Conservation (phyloP, 2,113 vertebrate species). For the Crotalus tigris region DNA sequence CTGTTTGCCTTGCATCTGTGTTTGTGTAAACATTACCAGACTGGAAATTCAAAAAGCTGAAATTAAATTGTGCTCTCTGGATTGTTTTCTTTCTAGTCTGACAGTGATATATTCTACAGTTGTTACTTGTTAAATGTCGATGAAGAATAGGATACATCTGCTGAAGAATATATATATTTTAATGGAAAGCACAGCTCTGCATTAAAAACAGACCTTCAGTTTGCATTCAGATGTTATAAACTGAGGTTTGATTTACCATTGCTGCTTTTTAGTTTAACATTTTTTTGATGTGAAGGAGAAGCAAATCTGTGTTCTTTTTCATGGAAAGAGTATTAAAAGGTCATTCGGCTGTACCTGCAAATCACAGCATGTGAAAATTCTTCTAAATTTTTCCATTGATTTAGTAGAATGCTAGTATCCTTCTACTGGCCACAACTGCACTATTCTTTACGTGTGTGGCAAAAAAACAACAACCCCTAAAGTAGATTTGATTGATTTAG, state of each 20-base stretch:
- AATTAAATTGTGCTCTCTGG: background rate
- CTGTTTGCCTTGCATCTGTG: background rate
- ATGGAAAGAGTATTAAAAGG: background rate
- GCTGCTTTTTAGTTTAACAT: background rate
- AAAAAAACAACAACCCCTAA: background rate
- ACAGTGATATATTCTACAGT: slow-evolving; percentile 5
- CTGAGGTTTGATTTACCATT: background rate
- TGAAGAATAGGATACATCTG: background rate
- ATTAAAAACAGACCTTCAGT: background rate
- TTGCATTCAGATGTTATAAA: background rate
- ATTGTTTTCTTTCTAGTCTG: background rate
- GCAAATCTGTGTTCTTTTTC: background rate
- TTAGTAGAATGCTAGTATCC: background rate
- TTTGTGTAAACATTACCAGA: background rate
- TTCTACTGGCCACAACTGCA: background rate
- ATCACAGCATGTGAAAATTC: background rate
- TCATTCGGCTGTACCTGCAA: background rate
- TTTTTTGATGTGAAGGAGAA: background rate
- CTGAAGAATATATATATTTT: slow-evolving; percentile 4
- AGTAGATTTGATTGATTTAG: background rate
- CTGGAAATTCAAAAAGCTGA: background rate
- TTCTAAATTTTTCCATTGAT: background rate
- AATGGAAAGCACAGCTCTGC: background rate
- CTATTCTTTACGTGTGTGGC: background rate
- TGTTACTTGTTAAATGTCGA: slow-evolving; percentile 6